Base-by-base conservation (phyloP, 1,140 invertebrate genomes). In the Adelges cooleyi region DNA sequence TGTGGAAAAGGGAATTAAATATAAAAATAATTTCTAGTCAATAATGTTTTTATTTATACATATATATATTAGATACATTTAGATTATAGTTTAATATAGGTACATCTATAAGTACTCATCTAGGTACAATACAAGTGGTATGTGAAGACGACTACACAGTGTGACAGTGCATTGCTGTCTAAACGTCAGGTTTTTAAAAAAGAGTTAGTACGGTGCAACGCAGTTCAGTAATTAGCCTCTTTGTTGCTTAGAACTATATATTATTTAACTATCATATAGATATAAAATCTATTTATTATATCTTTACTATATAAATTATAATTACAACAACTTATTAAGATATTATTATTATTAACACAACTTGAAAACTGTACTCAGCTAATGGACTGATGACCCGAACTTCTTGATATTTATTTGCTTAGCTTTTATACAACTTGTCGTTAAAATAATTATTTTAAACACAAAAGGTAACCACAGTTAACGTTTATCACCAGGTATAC, bases 331-430 rank as follows among this genome's bases (percentile, higher is more conserved):
- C n/a, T n/a, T n/a, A n/a, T n/a, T n/a, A n/a, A n/a, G n/a, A n/a
- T n/a, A n/a, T n/a, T n/a, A 27, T 46, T 18, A 59, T 46, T 62
- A 46, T 46, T 25, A 62, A 62, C 25, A 62, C 22, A 62, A 62
- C 42, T 33, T 62, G 13, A 59, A 48, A 46, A 53, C 18, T 52
- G 11, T 50, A 50, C 15, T 52, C 50, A 52, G 17, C 54, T 62
- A 62, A 62, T 62, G 56, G 56, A 62, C 56, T 62, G 56, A 62
- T 40, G 44, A 46, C 54, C 25, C 22, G 8, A 62, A 62, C 42
- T 62, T 62, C 23, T 62, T 48, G 44, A 33, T 6, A 33, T 46
- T 62, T 62, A 62, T 62, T 62, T 62, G 56, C 56, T 62, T 62
- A 62, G 56, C 56, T 62, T 62, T 62, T 62, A 46, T 62, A 46